A percentile compares a stretch with the other conserved stretches of the same genome.
phyloP scores from a whole-genome alignment of 2,797 vertebrate genomes.

The Capromys pilorides region DNA sequence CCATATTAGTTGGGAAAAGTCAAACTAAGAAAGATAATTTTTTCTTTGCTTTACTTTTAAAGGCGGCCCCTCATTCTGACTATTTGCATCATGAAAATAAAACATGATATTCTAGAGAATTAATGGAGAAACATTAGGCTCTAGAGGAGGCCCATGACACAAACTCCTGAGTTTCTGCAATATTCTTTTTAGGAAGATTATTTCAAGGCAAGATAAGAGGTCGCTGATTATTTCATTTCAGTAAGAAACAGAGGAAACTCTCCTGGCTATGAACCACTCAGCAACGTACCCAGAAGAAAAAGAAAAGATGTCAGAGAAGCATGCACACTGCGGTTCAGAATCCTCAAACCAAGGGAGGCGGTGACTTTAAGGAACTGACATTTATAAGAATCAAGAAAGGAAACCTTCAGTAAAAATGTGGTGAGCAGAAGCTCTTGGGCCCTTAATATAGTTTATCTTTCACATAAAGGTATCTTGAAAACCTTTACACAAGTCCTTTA shows the following conservation, averaged over 20 bases:
- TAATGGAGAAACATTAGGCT: conserved; percentile 46
- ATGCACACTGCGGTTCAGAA: neutral
- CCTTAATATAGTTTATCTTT: conserved; percentile 81
- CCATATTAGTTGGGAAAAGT: conserved; percentile 42
- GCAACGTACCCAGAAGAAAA: conserved; percentile 22
- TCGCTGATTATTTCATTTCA: conserved; percentile 21
- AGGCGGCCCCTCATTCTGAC: neutral
- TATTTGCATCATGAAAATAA: conserved; percentile 63
- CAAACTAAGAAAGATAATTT: neutral
- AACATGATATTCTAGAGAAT: neutral
- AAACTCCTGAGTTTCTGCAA: conserved; percentile 56
- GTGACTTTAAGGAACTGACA: conserved; percentile 74
- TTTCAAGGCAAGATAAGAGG: conserved; percentile 41
- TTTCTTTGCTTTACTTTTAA: neutral
- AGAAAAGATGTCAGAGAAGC: conserved; percentile 46
- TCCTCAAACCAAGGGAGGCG: conserved; percentile 19
- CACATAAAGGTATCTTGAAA: conserved; percentile 80
- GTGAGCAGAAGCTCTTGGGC: conserved; percentile 74
- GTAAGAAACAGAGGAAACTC: conserved; percentile 29
- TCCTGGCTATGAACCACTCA: conserved; percentile 45
- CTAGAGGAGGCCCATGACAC: neutral
- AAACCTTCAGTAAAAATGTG: conserved; percentile 78
- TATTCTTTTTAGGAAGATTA: conserved; percentile 28
- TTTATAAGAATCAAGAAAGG: conserved; percentile 79
- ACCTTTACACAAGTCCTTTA: conserved; percentile 82